These are phyloP conservation scores for Callinectes sapidus DNA, from an alignment of 2,888 invertebrate species.

Conservation along the genomic window DNA sequence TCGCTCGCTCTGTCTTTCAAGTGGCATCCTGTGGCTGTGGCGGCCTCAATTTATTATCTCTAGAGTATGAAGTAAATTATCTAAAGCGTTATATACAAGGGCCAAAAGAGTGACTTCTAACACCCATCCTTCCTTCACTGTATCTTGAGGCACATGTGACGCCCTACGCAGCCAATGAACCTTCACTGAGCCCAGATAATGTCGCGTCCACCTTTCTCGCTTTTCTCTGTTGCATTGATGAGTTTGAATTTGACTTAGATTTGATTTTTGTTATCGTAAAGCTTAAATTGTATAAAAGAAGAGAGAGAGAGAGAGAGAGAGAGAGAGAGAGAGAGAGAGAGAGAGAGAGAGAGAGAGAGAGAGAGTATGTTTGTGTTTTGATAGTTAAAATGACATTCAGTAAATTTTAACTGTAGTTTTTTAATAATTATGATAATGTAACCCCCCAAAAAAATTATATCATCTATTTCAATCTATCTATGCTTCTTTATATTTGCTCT, in stretches of 20 bases:
- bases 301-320: not conserved
- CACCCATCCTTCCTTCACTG: not conserved
- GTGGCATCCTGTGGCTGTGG: not conserved
- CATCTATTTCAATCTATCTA: not conserved
- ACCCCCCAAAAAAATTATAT: too few species aligned
- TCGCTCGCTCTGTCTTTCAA: not conserved
- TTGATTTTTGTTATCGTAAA: too few species aligned
- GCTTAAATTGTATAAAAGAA: too few species aligned
- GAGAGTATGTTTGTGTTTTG: too few species aligned
- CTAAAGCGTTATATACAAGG: not conserved
- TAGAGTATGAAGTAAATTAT: not conserved
- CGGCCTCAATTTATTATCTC: not conserved
- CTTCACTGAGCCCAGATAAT: not conserved
- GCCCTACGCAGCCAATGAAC: not conserved
- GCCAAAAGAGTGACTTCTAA: not conserved
- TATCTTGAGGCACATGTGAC: not conserved
- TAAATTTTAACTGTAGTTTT: not conserved
- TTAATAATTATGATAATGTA: slow-evolving; percentile 10
- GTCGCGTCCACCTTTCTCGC: not conserved
- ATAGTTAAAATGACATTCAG: too few species aligned
- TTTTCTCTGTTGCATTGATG: not conserved
- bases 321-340: too few species aligned
- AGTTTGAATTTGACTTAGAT: not conserved
- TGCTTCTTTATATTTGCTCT: not conserved
- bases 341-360: too few species aligned